phyloP scores from a whole-genome alignment of 2,113 vertebrate genomes.

The Ochotona princeps region DNA sequence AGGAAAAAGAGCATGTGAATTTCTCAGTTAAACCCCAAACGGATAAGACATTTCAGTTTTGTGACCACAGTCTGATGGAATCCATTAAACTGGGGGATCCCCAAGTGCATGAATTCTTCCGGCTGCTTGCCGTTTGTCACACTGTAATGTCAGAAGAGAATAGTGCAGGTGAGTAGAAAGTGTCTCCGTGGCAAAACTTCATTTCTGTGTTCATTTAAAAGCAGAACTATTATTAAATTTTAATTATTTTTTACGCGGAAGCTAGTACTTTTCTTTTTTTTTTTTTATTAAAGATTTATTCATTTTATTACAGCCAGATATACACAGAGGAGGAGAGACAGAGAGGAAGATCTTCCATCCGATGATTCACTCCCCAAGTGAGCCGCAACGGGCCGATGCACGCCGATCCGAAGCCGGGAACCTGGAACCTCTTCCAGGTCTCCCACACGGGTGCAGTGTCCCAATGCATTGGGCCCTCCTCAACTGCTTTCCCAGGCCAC shows the following conservation, averaged over 20 bases:
- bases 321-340: too few relatives aligned
- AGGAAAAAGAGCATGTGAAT: slow-evolving; percentile 84
- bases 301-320: too few relatives aligned
- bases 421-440: too few relatives aligned
- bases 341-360: too few relatives aligned
- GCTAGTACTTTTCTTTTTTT: not conserved
- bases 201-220: not conserved
- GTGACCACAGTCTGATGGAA: slow-evolving; percentile 85
- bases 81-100: slow-evolving; percentile 84
- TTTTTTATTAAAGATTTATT: too few relatives aligned
- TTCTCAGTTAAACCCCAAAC: slow-evolving; percentile 84
- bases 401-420: too few relatives aligned
- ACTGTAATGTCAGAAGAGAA: slow-evolving; percentile 90
- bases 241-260: slow-evolving; percentile 41
- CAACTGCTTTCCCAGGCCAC: too few relatives aligned
- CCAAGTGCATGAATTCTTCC: slow-evolving; percentile 86
- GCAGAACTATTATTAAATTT: not conserved
- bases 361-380: too few relatives aligned
- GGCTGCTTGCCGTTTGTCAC: slow-evolving; percentile 88
- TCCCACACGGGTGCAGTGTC: too few relatives aligned
- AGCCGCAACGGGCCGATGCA: too few relatives aligned
- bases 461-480: too few relatives aligned
- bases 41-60: slow-evolving; percentile 84
- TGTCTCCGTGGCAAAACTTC: not conserved
- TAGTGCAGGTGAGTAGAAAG: slow-evolving; percentile 81